phyloP scores from a whole-genome alignment of 2,797 vertebrate genomes.

The Octomys mimax region DNA sequence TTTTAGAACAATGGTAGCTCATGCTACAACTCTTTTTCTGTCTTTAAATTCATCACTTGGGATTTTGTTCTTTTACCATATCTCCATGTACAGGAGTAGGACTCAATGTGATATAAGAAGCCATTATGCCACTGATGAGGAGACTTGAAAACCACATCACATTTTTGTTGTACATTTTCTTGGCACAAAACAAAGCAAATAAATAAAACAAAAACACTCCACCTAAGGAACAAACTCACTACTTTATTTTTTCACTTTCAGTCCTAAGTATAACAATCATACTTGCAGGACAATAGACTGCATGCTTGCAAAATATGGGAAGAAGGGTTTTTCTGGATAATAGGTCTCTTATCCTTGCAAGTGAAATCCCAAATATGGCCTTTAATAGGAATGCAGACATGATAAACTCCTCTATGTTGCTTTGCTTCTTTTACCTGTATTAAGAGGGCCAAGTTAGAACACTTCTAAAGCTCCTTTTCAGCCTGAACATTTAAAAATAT shows the following conservation, averaged over 20 bases:
- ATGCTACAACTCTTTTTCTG: not conserved
- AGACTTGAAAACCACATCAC: not conserved
- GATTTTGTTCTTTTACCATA: slow-evolving; percentile 11
- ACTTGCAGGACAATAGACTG: not conserved
- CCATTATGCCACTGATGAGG: not conserved
- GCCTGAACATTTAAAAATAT: not conserved
- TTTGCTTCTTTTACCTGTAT: slow-evolving; percentile 8
- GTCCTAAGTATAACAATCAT: slow-evolving; percentile 13
- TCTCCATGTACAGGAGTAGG: not conserved
- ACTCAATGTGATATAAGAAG: not conserved
- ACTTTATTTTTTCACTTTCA: slow-evolving; percentile 23
- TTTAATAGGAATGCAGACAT: not conserved
- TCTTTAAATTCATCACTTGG: not conserved
- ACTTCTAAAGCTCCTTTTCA: not conserved
- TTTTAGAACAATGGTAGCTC: slow-evolving; percentile 27
- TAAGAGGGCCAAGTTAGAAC: not conserved
- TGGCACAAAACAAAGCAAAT: slow-evolving; percentile 25
- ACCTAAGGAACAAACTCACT: not conserved
- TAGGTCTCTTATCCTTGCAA: not conserved
- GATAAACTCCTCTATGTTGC: not conserved
- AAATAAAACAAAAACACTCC: not conserved
- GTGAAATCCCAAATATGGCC: not conserved
- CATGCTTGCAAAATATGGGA: not conserved
- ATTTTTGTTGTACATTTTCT: not conserved
- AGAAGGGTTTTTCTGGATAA: not conserved